phyloP scores from a whole-genome alignment of 2,797 vertebrate species.

The Ptychadena robeensis region DNA sequence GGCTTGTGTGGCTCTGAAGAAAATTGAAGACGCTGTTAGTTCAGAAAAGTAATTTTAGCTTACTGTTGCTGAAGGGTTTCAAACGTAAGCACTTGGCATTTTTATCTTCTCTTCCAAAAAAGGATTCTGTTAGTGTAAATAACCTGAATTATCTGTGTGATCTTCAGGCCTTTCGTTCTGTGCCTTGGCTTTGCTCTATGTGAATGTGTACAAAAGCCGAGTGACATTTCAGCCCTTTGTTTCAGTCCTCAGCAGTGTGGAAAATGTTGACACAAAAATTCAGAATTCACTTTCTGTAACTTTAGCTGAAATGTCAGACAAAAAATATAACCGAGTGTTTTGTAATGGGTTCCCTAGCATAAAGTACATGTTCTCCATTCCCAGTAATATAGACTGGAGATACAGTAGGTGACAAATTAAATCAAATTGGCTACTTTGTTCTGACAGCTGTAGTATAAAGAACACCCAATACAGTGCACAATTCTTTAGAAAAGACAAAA shows the following conservation, averaged over 20 bases:
- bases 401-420: not conserved
- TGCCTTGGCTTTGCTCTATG: not conserved
- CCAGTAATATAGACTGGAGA: not conserved
- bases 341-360: not conserved
- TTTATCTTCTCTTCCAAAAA: not conserved
- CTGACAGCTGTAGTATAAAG: too few relatives aligned
- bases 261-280: not conserved
- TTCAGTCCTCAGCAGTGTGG: not conserved
- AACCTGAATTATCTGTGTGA: slow-evolving; percentile 10
- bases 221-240: not conserved
- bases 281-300: too few relatives aligned
- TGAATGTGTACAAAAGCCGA: not conserved
- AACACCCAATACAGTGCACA: too few relatives aligned
- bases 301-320: too few relatives aligned
- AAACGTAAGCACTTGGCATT: slow-evolving; percentile 1
- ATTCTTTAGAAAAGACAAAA: too few relatives aligned
- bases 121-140: slow-evolving; percentile 3
- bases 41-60: not conserved
- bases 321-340: not conserved
- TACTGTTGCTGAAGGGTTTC: not conserved
- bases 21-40: not conserved
- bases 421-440: not conserved
- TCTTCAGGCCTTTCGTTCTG: not conserved
- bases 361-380: not conserved
- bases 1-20: not conserved